Percentiles rank a stretch among this genome's conserved stretches.
These are phyloP conservation scores for Autographa gamma DNA, from an alignment of 2,888 invertebrate species.

Conservation along the genomic window DNA sequence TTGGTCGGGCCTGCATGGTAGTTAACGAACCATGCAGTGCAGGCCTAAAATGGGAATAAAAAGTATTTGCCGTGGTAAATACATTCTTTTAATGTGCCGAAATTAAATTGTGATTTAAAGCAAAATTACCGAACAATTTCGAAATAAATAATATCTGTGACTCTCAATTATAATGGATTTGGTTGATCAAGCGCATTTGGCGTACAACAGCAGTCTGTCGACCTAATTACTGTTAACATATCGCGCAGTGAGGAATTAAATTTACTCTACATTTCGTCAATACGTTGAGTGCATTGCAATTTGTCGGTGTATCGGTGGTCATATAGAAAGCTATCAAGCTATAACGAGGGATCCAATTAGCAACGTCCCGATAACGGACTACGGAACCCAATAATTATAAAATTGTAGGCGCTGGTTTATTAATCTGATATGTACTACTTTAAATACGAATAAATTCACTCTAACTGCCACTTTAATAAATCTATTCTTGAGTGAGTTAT, in stretches of 20 bases:
- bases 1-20: slow-evolving; percentile 9
- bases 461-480: too few species aligned
- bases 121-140: slow-evolving; percentile 17
- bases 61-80: neutral
- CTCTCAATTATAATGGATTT: slow-evolving; percentile 37
- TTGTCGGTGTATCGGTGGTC: slow-evolving; percentile 57
- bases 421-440: slow-evolving; percentile 43
- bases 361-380: slow-evolving; percentile 55
- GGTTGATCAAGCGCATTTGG: slow-evolving; percentile 15
- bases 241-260: slow-evolving; percentile 28
- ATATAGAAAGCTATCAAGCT: slow-evolving; percentile 61
- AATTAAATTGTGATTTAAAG: slow-evolving; percentile 19
- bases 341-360: slow-evolving; percentile 66
- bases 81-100: neutral
- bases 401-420: slow-evolving; percentile 49
- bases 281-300: slow-evolving; percentile 52
- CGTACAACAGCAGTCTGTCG: slow-evolving; percentile 22
- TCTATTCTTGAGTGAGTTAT: too few species aligned
- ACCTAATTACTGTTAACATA: slow-evolving; percentile 35
- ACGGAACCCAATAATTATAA: slow-evolving; percentile 53
- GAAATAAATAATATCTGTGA: slow-evolving; percentile 24
- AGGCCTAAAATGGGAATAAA: neutral
- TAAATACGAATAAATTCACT: too few species aligned
- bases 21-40: slow-evolving; percentile 8
- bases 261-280: slow-evolving; percentile 34